Conservation (phyloP, 2,113 vertebrate genomes). For the Podilymbus podiceps region DNA sequence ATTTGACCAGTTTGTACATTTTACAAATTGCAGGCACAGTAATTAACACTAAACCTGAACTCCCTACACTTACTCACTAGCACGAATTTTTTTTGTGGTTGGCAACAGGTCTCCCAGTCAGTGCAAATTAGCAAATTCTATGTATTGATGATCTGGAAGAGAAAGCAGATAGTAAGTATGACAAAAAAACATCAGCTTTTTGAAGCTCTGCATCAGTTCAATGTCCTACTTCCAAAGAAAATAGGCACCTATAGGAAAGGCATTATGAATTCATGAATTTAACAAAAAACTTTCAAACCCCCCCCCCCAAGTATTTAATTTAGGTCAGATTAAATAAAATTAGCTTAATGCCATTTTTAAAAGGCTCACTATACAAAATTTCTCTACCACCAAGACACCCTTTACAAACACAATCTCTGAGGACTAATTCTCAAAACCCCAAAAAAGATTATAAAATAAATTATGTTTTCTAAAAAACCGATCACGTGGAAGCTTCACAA, state of each 20-base stretch:
- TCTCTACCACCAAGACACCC: conserved; percentile 1
- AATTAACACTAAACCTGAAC: background rate
- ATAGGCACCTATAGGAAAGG: background rate
- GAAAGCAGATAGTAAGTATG: background rate
- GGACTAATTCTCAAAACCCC: background rate
- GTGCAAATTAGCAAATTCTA: conserved; percentile 33
- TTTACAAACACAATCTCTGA: background rate
- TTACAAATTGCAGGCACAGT: background rate
- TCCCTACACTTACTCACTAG: fast-evolving
- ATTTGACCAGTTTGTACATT: fast-evolving
- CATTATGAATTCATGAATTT: background rate
- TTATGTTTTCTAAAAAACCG: background rate
- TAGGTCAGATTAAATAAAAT: conserved; percentile 53
- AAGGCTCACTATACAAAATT: background rate
- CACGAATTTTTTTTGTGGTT: background rate
- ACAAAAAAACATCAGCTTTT: background rate
- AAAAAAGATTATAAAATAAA: background rate
- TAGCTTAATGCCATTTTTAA: background rate
- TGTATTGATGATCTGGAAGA: background rate
- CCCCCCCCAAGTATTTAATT: conserved; percentile 17
- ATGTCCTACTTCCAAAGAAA: background rate
- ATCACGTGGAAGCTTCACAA: background rate
- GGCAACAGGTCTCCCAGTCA: background rate
- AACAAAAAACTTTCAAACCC: background rate
- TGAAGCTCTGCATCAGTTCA: background rate